phyloP scores from a whole-genome alignment of 2,888 invertebrate genomes.

The Epinotia bilunana region DNA sequence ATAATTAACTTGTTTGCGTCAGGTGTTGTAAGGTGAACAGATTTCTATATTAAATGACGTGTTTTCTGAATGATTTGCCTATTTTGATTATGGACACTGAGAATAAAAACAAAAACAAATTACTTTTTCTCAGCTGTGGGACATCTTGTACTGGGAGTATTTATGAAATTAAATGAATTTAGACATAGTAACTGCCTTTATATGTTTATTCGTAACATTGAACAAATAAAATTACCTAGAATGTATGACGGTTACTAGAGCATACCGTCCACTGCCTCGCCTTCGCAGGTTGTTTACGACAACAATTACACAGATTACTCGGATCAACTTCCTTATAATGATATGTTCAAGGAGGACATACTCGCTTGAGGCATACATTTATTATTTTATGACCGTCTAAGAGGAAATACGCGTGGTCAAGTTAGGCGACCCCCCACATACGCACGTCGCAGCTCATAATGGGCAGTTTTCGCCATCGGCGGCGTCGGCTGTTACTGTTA shows the following conservation, averaged over 20 bases:
- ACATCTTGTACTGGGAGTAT: not conserved
- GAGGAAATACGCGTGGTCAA: slow-evolving; percentile 52
- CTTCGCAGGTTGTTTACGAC: slow-evolving; percentile 21
- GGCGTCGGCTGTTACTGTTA: slow-evolving; percentile 57
- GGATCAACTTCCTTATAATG: slow-evolving; percentile 43
- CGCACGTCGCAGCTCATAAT: slow-evolving; percentile 67
- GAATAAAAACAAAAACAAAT: too few relatives aligned
- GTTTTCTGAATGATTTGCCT: slow-evolving; percentile 8
- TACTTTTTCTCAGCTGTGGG: too few relatives aligned
- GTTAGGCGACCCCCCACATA: slow-evolving; percentile 75
- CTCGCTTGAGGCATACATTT: slow-evolving; percentile 27
- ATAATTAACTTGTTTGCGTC: slow-evolving; percentile 35
- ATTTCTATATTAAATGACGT: slow-evolving; percentile 3
- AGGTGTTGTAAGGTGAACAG: not conserved
- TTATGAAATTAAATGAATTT: not conserved
- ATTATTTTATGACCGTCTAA: slow-evolving; percentile 28
- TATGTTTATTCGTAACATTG: not conserved
- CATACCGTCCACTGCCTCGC: slow-evolving; percentile 7
- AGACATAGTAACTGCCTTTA: not conserved
- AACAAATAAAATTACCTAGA: slow-evolving; percentile 23
- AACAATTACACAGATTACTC: slow-evolving; percentile 33
- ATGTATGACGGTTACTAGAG: slow-evolving; percentile 29
- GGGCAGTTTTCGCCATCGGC: slow-evolving; percentile 72
- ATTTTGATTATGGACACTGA: too few relatives aligned
- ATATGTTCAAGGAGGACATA: slow-evolving; percentile 28